A percentile compares a stretch with the other conserved stretches of the same genome.
phyloP scores from a whole-genome alignment of 2,888 invertebrate species.

The Megamerina dolium region DNA sequence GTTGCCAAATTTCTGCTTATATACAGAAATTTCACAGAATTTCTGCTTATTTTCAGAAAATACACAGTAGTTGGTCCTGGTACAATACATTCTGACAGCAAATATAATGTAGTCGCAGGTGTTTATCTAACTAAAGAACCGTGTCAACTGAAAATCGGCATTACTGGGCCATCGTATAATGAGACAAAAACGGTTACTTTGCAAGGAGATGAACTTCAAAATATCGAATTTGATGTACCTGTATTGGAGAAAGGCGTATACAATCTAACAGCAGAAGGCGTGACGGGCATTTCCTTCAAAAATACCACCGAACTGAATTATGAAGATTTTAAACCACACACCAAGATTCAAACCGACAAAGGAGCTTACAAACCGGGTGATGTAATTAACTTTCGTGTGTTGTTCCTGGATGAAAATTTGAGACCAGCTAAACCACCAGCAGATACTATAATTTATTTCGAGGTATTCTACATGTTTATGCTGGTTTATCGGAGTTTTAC shows the following conservation, averaged over 20 bases:
- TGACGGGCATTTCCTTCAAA: conserved; percentile 65
- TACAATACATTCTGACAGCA: conserved; percentile 71
- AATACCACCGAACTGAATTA: conserved; percentile 67
- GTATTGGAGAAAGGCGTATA: conserved; percentile 57
- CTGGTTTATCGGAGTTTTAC: no score
- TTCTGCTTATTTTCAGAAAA: conserved; percentile 21
- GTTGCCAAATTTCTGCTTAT: no score
- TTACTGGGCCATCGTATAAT: conserved; percentile 36
- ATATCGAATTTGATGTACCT: conserved; percentile 33
- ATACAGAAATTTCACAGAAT: no score
- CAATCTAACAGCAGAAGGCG: conserved; percentile 65
- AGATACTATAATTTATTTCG: conserved; percentile 57
- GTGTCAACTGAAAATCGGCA: conserved; percentile 33
- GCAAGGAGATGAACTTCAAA: conserved; percentile 26
- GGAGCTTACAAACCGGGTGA: conserved; percentile 84
- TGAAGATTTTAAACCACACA: conserved; percentile 48
- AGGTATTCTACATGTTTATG: conserved; percentile 53
- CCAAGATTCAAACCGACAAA: conserved; percentile 88
- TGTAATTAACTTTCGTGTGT: conserved; percentile 63
- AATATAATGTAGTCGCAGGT: conserved; percentile 73
- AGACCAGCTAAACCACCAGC: conserved; percentile 61
- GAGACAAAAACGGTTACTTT: conserved; percentile 31
- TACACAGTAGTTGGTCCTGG: conserved; percentile 78
- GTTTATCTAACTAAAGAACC: conserved; percentile 45
- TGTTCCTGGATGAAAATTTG: conserved; percentile 61